Evolutionary conservation across 2,888 invertebrate genomes (phyloP).

Genomic region (Tryphoninae sp.): DNA sequence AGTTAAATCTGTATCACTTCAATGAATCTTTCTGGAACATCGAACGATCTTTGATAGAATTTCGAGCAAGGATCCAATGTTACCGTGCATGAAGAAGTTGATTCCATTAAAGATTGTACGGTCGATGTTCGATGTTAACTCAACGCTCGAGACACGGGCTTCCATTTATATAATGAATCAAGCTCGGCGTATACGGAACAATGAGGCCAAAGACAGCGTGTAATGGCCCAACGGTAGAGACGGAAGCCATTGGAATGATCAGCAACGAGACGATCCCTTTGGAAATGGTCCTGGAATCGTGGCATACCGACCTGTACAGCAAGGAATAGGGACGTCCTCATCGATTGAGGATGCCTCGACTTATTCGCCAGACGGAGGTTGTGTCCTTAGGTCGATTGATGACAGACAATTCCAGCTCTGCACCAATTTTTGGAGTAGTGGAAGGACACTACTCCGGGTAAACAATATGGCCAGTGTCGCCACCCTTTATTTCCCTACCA

Average conservation of each 20-base stretch:
- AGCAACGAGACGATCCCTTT: conserved; percentile 25
- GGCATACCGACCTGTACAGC: not conserved
- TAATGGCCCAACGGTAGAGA: not conserved
- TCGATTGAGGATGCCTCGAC: conserved; percentile 18
- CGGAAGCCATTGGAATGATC: conserved; percentile 11
- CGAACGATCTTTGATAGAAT: too few species aligned
- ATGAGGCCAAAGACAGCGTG: not conserved
- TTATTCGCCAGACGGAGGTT: conserved; percentile 1
- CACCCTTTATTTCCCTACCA: not conserved
- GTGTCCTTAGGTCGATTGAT: too few species aligned
- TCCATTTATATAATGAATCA: conserved; percentile 42
- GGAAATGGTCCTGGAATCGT: conserved; percentile 9
- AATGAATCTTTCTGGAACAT: too few species aligned
- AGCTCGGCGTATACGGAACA: not conserved
- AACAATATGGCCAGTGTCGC: not conserved
- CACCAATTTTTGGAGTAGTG: too few species aligned
- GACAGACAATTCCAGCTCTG: too few species aligned
- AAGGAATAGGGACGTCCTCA: not conserved
- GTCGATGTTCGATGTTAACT: not conserved
- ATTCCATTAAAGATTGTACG: too few species aligned
- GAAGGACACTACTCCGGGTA: not conserved
- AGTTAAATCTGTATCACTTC: too few species aligned
- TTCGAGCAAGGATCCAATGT: too few species aligned
- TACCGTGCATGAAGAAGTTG: too few species aligned
- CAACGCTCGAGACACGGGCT: not conserved